Evolutionary conservation across 2,113 vertebrate genomes (phyloP), one percentile per base, ranked within the genome.

Genomic region (Herpailurus yagouaroundi): DNA sequence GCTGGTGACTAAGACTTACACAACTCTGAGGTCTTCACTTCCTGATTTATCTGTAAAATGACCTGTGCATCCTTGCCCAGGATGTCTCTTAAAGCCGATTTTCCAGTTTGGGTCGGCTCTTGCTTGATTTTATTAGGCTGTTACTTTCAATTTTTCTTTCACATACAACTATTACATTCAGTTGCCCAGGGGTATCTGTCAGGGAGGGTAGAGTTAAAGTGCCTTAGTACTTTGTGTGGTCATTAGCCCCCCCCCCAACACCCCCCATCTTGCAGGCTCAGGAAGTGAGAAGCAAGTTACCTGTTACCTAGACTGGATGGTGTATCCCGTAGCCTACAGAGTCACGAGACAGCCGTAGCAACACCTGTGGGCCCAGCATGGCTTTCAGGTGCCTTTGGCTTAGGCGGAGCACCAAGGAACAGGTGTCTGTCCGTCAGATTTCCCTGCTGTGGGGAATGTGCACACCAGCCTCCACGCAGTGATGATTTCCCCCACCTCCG

Each of bases 281-380:
- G 41, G 45, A 23, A 76, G 13, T 80, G 55, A 76, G 63, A 50
- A 55, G 60, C 27, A 36, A 25, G 55, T 33, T 82, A 9, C 48
- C 27, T 52, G 9, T 81, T 36, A 4, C 11, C 68, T 36, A 1
- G 7, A 73, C 36, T 4, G 6, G 19, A 3, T 4, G n/a, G 9
- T 16, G 19, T 27, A 6, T 8, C 7, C 50, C 27, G 2, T 8
- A 25, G 3, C 8, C 13, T 55, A 29, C 6, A 71, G 48, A 38
- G 10, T 27, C 25, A 10, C 0, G 7, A 48, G 23, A 8, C 14
- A 5, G 16, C 5, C 48, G 1, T 7, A 15, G 66, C 6, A 11
- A 1, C 0, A 12, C 36, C 82, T 23, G 4, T 0, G 0, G 33
- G 55, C n/a, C 13, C 19, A 69, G 21, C 3, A 0, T 79, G 31